Evolutionary conservation across 2,888 invertebrate species (phyloP), one percentile per base, ranked within the genome.

Genomic region (Sabatieria punctata): DNA sequence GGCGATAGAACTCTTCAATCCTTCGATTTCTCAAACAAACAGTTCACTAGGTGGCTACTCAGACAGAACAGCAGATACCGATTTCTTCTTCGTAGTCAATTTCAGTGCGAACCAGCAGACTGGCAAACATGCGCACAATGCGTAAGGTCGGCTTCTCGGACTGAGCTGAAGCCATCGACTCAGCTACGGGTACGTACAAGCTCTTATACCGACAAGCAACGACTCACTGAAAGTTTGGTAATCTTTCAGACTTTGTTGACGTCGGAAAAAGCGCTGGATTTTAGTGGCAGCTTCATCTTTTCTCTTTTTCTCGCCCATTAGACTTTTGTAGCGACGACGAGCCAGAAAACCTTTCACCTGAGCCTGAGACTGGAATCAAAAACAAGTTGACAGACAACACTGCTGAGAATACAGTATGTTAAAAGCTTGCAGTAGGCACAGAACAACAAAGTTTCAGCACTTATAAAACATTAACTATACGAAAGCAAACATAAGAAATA

Each of bases 31-130:
- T 65, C 60, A 41, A 55, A 46, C 41, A 33, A 33, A n/a, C 33
- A 33, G 13, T 33, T 13, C 11, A n/a, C 33, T 33, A 13, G 11
- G 33, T 33, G 11, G 33, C n/a, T 33, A 33, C n/a, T 33, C 33
- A 13, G 33, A 33, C 33, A 33, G 13, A n/a, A 33, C n/a, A 27
- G 23, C 15, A 41, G 30, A 22, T 21, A 49, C 49, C 37, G 25
- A 69, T 57, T 68, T 81, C 80, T 57, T 78, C 75, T 49, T 77
- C 75, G 55, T 80, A 80, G 65, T 81, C 80, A 59, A 77, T 75
- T 21, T 78, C 77, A 42, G 76, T 78, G 53, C 78, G 76, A 60
- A 79, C 78, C 41, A 80, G 66, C 57, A 79, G 71, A 19, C 77
- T 75, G 23, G 80, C 75, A 68, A 80, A 82, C 57, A 52, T 55